These are phyloP conservation scores for Glossosoma conforme DNA, from an alignment of 1,140 invertebrate species.

Conservation along the genomic window DNA sequence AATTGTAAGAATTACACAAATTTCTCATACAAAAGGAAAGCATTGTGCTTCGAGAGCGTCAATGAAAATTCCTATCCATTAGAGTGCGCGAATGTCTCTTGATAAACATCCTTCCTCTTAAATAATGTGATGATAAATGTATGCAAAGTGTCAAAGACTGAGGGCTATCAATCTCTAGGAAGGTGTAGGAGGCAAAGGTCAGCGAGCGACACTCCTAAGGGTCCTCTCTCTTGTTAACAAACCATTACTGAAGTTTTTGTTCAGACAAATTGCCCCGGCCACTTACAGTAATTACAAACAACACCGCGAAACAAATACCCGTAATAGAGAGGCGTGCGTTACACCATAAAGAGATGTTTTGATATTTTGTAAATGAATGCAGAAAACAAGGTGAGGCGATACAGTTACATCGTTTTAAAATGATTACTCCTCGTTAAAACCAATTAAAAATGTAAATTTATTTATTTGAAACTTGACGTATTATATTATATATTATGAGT, in stretches of 20 bases:
- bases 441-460: too few relatives aligned
- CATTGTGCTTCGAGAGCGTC: too few relatives aligned
- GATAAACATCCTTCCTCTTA: too few relatives aligned
- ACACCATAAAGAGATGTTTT: conserved; percentile 6
- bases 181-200: conserved; percentile 3
- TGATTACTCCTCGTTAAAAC: background rate
- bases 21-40: too few relatives aligned
- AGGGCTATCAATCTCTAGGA: conserved; percentile 19
- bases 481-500: too few relatives aligned
- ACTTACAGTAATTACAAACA: conserved; percentile 22
- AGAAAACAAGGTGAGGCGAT: background rate
- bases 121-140: too few relatives aligned
- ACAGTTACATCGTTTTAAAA: background rate
- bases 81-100: too few relatives aligned
- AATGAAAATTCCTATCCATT: too few relatives aligned
- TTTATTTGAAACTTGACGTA: too few relatives aligned
- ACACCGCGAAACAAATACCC: conserved; percentile 12
- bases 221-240: conserved; percentile 7
- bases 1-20: too few relatives aligned
- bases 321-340: conserved; percentile 6
- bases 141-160: conserved; percentile 1
- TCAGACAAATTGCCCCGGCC: conserved; percentile 21
- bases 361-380: conserved; percentile 14
- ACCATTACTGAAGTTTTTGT: conserved; percentile 20
- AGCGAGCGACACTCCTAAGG: background rate